Evolutionary conservation across 2,113 vertebrate species (phyloP).

Genomic region (Melanerpes formicivorus): DNA sequence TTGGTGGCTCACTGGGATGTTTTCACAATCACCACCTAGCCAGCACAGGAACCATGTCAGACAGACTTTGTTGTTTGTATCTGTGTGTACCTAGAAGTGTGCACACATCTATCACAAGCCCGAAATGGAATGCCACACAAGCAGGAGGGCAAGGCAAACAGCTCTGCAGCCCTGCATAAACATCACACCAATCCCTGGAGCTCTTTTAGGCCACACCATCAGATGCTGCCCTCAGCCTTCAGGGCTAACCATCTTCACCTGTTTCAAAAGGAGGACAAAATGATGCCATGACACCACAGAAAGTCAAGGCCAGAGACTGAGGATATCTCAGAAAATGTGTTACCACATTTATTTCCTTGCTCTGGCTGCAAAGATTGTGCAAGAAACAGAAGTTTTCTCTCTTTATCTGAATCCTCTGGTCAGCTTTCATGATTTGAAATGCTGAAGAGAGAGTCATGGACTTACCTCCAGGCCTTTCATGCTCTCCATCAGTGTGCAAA

Average conservation of each 20-base stretch:
- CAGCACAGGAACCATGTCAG: neutral
- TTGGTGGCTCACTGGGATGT: neutral
- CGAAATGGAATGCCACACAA: neutral
- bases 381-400: neutral
- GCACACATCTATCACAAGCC: accelerated
- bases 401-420: neutral
- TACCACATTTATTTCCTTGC: neutral
- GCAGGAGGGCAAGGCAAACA: neutral
- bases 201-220: neutral
- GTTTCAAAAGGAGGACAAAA: neutral
- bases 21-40: neutral
- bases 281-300: neutral
- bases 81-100: accelerated
- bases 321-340: neutral
- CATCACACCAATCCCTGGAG: neutral
- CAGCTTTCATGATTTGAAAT: neutral
- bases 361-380: neutral
- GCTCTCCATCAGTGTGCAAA: slow-evolving; percentile 86
- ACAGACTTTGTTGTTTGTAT: no score
- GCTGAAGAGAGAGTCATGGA: neutral
- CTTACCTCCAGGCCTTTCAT: slow-evolving; percentile 89
- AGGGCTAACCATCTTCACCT: neutral
- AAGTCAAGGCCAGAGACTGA: neutral
- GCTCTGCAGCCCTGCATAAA: neutral
- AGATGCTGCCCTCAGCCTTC: neutral